Percentiles rank a stretch among this genome's conserved stretches.
Evolutionary conservation across 2,888 invertebrate genomes (phyloP).

Genomic region (Bruchidius siliquastri): DNA sequence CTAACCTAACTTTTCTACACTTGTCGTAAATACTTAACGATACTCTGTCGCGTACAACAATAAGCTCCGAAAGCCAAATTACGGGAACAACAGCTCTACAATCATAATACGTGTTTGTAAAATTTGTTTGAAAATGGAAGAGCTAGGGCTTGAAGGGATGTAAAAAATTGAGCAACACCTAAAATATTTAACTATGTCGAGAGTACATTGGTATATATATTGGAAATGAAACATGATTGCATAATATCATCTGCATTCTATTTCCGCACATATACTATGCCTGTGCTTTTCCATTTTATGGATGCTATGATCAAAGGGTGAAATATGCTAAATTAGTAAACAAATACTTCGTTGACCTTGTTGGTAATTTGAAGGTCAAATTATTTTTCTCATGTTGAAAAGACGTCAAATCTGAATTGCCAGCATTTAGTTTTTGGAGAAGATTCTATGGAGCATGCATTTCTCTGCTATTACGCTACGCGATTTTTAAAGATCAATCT

Average conservation of each 20-base stretch:
- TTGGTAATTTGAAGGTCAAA: too few species aligned
- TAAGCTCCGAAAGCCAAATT: not conserved
- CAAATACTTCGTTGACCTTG: too few species aligned
- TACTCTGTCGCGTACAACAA: not conserved
- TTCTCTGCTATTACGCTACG: too few species aligned
- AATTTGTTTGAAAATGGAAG: slow-evolving; percentile 5
- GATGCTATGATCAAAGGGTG: not conserved
- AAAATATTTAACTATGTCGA: slow-evolving; percentile 4
- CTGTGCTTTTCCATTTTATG: not conserved
- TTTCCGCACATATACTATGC: not conserved
- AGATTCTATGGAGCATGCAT: too few species aligned
- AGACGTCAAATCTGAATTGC: too few species aligned
- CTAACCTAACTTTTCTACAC: not conserved
- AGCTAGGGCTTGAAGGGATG: slow-evolving; percentile 13
- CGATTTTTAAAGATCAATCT: too few species aligned
- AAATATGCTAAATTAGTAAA: not conserved
- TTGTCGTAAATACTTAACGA: not conserved
- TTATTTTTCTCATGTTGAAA: too few species aligned
- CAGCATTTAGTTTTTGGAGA: too few species aligned
- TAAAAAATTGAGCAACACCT: slow-evolving; percentile 26
- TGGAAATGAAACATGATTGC: not conserved
- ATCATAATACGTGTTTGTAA: not conserved
- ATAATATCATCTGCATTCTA: not conserved
- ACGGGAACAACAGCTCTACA: not conserved
- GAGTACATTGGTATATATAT: not conserved